phyloP scores from a whole-genome alignment of 1,140 invertebrate species.

The Drosophila baimaii region DNA sequence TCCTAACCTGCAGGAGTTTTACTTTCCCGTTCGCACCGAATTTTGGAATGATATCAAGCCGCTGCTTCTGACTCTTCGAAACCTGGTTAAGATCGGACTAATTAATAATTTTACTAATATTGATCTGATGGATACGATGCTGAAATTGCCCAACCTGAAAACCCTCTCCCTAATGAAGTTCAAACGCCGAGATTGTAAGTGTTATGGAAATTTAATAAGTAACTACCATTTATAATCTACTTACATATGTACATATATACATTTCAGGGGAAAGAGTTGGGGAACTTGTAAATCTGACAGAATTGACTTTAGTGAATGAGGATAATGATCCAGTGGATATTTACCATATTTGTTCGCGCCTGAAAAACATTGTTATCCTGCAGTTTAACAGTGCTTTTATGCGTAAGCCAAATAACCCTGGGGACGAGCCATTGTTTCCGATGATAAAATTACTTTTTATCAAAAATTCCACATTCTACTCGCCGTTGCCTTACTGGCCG shows the following conservation, averaged over 20 bases:
- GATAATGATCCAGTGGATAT: not conserved
- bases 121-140: slow-evolving; percentile 1
- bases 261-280: slow-evolving; percentile 2
- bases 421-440: slow-evolving; percentile 5
- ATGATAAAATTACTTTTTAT: not conserved
- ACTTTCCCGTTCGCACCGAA: not conserved
- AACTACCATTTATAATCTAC: too few relatives aligned
- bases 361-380: not conserved
- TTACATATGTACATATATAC: too few relatives aligned
- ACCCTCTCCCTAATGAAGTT: not conserved
- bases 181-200: slow-evolving; percentile 5
- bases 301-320: not conserved
- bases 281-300: not conserved
- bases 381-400: too few relatives aligned
- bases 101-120: not conserved
- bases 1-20: slow-evolving; percentile 14
- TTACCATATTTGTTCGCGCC: not conserved
- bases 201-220: too few relatives aligned
- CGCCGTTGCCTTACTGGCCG: slow-evolving; percentile 8
- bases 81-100: not conserved
- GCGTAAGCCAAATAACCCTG: too few relatives aligned
- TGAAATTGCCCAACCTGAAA: slow-evolving; percentile 5
- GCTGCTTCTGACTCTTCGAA: not conserved
- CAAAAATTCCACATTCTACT: not conserved
- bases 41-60: slow-evolving; percentile 4